Evolutionary conservation across 2,888 invertebrate genomes (phyloP), one percentile per base, ranked within the genome.

Genomic region (Heteromyza rotundicornis): DNA sequence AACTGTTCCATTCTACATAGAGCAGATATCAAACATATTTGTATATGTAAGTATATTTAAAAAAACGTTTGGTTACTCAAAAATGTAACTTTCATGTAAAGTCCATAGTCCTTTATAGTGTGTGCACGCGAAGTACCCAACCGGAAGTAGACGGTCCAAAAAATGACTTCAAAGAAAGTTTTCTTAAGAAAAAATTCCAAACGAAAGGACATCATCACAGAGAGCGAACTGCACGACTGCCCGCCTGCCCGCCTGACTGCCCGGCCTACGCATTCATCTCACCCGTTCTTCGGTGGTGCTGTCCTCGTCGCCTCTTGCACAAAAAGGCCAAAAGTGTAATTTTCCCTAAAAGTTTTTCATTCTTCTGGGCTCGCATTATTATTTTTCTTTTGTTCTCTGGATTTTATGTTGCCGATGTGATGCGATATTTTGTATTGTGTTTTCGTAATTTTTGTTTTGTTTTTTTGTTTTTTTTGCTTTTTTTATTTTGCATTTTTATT

Each of bases 241-340:
- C 5, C 27, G 27, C 10, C 5, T 7, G 27, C 5, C 40, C 10
- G 40, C 40, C 40, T 14, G 10, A 40, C 5, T n/a, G n/a, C 2
- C 40, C 40, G n/a, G 40, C 40, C 40, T n/a, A n/a, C 40, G 40
- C 40, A 40, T 40, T 40, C 40, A 40, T 40, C 40, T 40, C 40
- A 3, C 3, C 3, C 40, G 40, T 14, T 3, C 40, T 7, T 7
- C 27, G 10, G 27, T 27, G 5, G 27, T 7, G 10, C 27, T 5
- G 27, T 7, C 27, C n/a, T n/a, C n/a, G 27, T 12, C 8, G 40
- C 5, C n/a, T 7, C 40, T 12, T 40, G n/a, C 40, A 40, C 17
- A 47, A 47, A 47, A 47, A 47, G 47, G 47, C 20, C 47, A 47
- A 40, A 20, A 47, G 47, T 47, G 47, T 47, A 47, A 47, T 47